A percentile compares a stretch with the other conserved stretches of the same genome.
These are phyloP conservation scores for Cricetomys ansorgei DNA, from an alignment of 2,113 vertebrate genomes.

Conservation along the genomic window DNA sequence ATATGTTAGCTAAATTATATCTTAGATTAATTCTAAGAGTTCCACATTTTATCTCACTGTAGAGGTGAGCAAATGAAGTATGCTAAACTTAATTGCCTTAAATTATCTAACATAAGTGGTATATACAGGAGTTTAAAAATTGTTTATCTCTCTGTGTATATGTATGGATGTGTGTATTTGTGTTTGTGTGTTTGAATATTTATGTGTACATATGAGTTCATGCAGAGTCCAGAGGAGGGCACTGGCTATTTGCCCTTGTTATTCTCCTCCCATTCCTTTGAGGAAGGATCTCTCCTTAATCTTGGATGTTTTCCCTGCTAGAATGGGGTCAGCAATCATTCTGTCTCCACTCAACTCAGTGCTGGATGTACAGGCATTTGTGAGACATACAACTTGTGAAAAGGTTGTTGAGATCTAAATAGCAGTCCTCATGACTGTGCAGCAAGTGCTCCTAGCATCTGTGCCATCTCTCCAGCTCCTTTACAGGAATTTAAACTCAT, in stretches of 20 bases:
- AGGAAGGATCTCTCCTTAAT: not conserved
- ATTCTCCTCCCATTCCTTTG: not conserved
- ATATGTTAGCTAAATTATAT: not conserved
- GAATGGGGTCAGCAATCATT: not conserved
- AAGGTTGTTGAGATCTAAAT: not conserved
- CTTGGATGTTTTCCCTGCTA: not conserved
- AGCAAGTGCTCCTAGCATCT: not conserved
- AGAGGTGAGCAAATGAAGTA: not conserved
- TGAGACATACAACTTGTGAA: not conserved
- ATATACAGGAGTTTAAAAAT: not conserved
- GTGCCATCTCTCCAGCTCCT: not conserved
- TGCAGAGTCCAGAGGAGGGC: not conserved
- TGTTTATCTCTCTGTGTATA: no score
- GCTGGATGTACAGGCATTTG: no score
- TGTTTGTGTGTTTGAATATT: not conserved
- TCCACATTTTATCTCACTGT: not conserved
- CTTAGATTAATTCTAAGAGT: constrained; percentile 2
- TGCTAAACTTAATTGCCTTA: not conserved
- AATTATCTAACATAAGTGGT: not conserved
- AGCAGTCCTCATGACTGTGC: not conserved
- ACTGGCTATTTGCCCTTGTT: not conserved
- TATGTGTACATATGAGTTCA: not conserved
- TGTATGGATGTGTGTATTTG: not conserved
- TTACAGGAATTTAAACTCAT: not conserved
- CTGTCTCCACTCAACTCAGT: no score